phyloP scores from a whole-genome alignment of 2,797 vertebrate genomes.

The Distichodus sexfasciatus region DNA sequence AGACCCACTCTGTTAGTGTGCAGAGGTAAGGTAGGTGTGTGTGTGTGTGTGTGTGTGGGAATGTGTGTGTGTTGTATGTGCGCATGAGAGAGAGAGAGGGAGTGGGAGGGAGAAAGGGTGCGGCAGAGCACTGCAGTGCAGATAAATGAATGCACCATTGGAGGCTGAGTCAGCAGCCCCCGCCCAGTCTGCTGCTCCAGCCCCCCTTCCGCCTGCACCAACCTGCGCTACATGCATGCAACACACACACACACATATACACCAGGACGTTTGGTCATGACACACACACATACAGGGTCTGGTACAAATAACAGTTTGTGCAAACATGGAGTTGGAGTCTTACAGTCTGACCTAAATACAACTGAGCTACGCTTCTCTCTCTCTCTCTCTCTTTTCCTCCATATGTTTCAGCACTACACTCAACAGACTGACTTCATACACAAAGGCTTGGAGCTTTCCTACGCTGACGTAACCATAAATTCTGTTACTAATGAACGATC shows the following conservation, averaged over 20 bases:
- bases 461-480: no score
- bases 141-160: constrained; percentile 81
- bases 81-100: constrained; percentile 45
- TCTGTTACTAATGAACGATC: no score
- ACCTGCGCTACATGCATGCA: constrained; percentile 44
- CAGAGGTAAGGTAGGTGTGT: constrained; percentile 11
- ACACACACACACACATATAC: constrained; percentile 12
- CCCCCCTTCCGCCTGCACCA: constrained; percentile 61
- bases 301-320: background rate
- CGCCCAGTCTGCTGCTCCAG: constrained; percentile 73
- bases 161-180: constrained; percentile 78
- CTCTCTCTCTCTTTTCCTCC: no score
- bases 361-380: constrained; percentile 59
- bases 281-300: constrained; percentile 4
- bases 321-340: constrained; percentile 10
- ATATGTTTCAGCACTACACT: no score
- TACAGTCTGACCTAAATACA: constrained; percentile 60
- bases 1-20: no score
- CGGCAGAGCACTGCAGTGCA: constrained; percentile 80
- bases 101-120: constrained; percentile 45
- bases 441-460: no score
- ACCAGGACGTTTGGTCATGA: no score
- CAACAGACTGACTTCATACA: no score
- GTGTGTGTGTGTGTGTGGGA: constrained; percentile 54
- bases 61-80: constrained; percentile 51